A percentile compares a stretch with the other conserved stretches of the same genome.
Conservation (phyloP, 2,888 invertebrate species). For the Andrena haemorrhoa region DNA sequence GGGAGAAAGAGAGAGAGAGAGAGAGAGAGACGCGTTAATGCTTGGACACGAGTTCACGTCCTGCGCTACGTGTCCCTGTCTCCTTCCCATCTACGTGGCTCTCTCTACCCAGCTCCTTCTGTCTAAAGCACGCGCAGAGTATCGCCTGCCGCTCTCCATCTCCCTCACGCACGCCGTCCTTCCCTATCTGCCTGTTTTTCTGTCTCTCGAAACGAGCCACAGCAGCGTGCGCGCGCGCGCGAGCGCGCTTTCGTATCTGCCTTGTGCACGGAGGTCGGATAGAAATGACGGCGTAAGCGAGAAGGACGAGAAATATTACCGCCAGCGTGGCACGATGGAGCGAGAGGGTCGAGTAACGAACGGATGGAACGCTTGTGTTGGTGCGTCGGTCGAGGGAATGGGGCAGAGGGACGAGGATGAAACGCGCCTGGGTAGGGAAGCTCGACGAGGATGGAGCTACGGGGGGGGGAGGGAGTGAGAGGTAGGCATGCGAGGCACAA, state of each 20-base stretch:
- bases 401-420: constrained; percentile 21
- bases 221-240: constrained; percentile 40
- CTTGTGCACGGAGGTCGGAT: constrained; percentile 57
- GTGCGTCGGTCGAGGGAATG: constrained; percentile 29
- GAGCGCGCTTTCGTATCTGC: constrained; percentile 5
- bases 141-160: constrained; percentile 23
- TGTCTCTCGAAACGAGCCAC: constrained; percentile 61
- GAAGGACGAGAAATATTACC: constrained; percentile 63
- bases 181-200: constrained; percentile 53
- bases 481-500: constrained; percentile 46
- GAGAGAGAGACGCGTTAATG: constrained; percentile 49
- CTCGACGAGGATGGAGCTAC: constrained; percentile 40
- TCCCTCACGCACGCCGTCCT: not conserved
- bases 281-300: constrained; percentile 67
- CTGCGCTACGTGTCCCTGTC: constrained; percentile 13
- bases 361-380: constrained; percentile 40
- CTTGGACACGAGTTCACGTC: constrained; percentile 56
- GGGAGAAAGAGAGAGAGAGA: not conserved
- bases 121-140: constrained; percentile 42
- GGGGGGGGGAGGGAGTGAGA: constrained; percentile 19
- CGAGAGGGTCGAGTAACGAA: constrained; percentile 63
- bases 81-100: not conserved
- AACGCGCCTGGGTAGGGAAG: constrained; percentile 1
- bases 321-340: constrained; percentile 32
- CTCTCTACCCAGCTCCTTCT: constrained; percentile 24